Percentiles rank a stretch among this genome's conserved stretches.
Evolutionary conservation across 2,797 vertebrate species (phyloP).

Genomic region (Sebastes baramenuke): DNA sequence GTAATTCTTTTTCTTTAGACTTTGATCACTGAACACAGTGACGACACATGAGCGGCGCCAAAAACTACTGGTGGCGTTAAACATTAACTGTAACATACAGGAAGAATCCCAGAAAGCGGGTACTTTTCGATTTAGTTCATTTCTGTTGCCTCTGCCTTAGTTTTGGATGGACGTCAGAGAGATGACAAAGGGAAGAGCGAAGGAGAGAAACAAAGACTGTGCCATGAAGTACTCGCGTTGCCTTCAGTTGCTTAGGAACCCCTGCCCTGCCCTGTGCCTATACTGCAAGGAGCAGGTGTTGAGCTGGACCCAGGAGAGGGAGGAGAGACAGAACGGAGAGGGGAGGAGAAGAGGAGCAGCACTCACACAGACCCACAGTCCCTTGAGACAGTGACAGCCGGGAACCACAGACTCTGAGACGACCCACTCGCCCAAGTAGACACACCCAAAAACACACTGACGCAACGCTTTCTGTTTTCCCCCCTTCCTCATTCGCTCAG

Average conservation of each 20-base stretch:
- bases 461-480: slow-evolving; percentile 6
- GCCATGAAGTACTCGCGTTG: slow-evolving; percentile 3
- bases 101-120: neutral
- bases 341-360: slow-evolving; percentile 58
- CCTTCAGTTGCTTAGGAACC: slow-evolving; percentile 75
- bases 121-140: neutral
- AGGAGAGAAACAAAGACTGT: slow-evolving; percentile 38
- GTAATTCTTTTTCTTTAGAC: slow-evolving; percentile 46
- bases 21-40: slow-evolving; percentile 59
- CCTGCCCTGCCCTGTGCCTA: slow-evolving; percentile 54
- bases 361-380: slow-evolving; percentile 59
- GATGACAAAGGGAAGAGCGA: neutral
- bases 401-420: slow-evolving; percentile 65
- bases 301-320: slow-evolving; percentile 73
- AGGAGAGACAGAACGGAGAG: slow-evolving; percentile 59
- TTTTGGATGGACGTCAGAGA: neutral
- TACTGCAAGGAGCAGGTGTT: slow-evolving; percentile 76
- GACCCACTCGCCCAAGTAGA: slow-evolving; percentile 31
- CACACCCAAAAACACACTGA: slow-evolving; percentile 64
- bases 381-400: slow-evolving; percentile 74
- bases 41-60: slow-evolving; percentile 4
- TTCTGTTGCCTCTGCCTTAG: neutral
- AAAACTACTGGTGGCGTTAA: slow-evolving; percentile 45
- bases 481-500: slow-evolving; percentile 28
- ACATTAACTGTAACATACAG: slow-evolving; percentile 59